Evolutionary conservation across 2,113 vertebrate genomes (phyloP).

Genomic region (human (Homo sapiens)): GRCh38 chr2:67670001-67670500

Average conservation of each 20-base stretch:
- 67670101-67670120: neutral
- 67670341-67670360: neutral
- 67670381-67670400: neutral
- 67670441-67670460: neutral
- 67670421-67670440: neutral
- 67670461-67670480: slow-evolving; percentile 36
- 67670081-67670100: neutral
- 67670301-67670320: neutral
- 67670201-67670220: neutral
- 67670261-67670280: slow-evolving; percentile 41
- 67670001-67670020: slow-evolving; percentile 24
- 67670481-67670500: slow-evolving; percentile 62
- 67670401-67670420: neutral
- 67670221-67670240: neutral
- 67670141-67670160: neutral
- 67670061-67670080: neutral
- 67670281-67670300: neutral
- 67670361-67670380: neutral
- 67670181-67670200: slow-evolving; percentile 1
- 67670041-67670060: slow-evolving; percentile 17
- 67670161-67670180: neutral
- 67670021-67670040: slow-evolving; percentile 53
- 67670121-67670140: slow-evolving; percentile 6
- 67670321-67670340: neutral
- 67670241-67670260: neutral